phyloP scores from a whole-genome alignment of 2,888 invertebrate species.

The Endotricha flammealis region DNA sequence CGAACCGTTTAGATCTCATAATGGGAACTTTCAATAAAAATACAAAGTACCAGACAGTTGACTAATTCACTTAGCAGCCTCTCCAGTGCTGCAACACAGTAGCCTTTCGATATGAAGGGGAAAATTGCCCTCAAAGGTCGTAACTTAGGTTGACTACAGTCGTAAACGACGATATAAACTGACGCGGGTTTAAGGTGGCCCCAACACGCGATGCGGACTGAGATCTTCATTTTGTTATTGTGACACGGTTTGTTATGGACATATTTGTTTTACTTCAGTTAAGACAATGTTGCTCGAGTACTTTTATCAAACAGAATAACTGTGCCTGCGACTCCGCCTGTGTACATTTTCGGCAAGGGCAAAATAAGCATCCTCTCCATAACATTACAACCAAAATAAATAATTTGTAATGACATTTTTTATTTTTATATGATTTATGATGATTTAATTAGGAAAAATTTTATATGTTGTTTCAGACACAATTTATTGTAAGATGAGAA shows the following conservation, averaged over 20 bases:
- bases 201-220: not conserved
- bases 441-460: too few species aligned
- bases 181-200: not conserved
- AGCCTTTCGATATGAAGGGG: slow-evolving; percentile 4
- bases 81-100: slow-evolving; percentile 9
- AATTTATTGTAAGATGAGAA: too few species aligned
- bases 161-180: slow-evolving; percentile 2
- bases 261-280: too few species aligned
- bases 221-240: not conserved
- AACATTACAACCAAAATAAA: too few species aligned
- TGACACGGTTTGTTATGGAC: not conserved
- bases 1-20: slow-evolving; percentile 5
- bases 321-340: too few species aligned
- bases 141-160: slow-evolving; percentile 7
- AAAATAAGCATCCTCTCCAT: too few species aligned
- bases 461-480: too few species aligned
- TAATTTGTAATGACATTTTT: too few species aligned
- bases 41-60: slow-evolving; percentile 8
- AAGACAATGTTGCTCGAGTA: too few species aligned
- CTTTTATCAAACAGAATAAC: too few species aligned
- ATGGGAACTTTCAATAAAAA: slow-evolving; percentile 3
- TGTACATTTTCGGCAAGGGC: too few species aligned
- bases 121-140: slow-evolving; percentile 8
- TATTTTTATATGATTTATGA: too few species aligned
- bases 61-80: slow-evolving; percentile 17